Percentiles rank a stretch among this genome's conserved stretches.
Evolutionary conservation across 1,140 invertebrate genomes (phyloP).

Genomic region (Ostrea edulis): DNA sequence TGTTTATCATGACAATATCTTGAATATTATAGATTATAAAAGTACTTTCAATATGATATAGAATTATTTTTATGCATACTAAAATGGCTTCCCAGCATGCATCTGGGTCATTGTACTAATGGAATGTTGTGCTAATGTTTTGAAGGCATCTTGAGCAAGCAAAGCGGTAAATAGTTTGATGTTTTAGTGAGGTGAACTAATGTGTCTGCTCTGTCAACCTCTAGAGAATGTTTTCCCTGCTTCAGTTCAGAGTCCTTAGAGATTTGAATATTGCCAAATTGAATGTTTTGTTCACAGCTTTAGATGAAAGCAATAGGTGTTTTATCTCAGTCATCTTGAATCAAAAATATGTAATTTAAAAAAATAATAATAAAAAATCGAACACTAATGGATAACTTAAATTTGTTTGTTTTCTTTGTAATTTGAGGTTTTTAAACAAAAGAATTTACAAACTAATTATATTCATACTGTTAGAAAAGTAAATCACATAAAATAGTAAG

Average conservation of each 20-base stretch:
- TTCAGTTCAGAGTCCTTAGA: background rate
- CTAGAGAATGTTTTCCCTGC: background rate
- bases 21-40: too few relatives aligned
- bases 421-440: too few relatives aligned
- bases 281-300: background rate
- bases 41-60: background rate
- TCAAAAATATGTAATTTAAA: background rate
- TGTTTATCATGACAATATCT: too few relatives aligned
- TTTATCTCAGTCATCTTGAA: background rate
- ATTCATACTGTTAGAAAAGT: too few relatives aligned
- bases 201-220: background rate
- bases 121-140: background rate
- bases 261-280: background rate
- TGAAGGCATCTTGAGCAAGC: slow-evolving; percentile 26
- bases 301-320: background rate
- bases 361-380: background rate
- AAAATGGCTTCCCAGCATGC: background rate
- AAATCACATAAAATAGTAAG: too few relatives aligned
- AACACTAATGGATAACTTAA: too few relatives aligned
- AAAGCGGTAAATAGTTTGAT: slow-evolving; percentile 22
- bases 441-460: too few relatives aligned
- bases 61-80: background rate
- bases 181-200: slow-evolving; percentile 3
- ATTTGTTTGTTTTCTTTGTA: too few relatives aligned
- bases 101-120: background rate